Base-by-base conservation (phyloP, 2,797 vertebrate species). In the Acropternis orthonyx region DNA sequence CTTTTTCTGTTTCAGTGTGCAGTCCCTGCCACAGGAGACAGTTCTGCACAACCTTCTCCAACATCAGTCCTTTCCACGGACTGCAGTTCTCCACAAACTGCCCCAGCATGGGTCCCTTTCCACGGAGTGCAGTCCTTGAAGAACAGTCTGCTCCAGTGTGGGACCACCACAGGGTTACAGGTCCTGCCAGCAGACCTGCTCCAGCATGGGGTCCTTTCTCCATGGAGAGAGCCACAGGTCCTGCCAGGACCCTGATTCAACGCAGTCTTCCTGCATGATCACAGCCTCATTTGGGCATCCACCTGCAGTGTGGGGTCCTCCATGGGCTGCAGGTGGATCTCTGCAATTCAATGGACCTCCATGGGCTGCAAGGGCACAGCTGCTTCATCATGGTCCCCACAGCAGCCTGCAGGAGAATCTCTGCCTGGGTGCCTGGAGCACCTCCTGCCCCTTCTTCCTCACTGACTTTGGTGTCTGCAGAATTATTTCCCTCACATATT, bases 301-400 rank as follows among this genome's bases (percentile, higher is more conserved):
- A 19, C 14, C 21, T 34, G 34, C 6, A 11, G 10, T 0, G 0
- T 46, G 22, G 39, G 26, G 10, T 8, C 30, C 69, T 61, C 48
- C 21, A 5, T 6, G 48, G 10, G 17, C 1, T 30, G 17, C 37
- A 39, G 28, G 14, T 23, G 30, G 9, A 12, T 44, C 37, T 51
- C 44, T 80, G 16, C 17, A 14, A 7, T 28, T 14, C 24, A n/a
- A 17, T 34, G n/a, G 5, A 7, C 11, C 39, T 34, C 9, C 2
- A 9, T 5, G 54, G 28, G 44, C 52, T 66, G 37, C 44, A 46
- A 46, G 4, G 24, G 6, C 44, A 58, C n/a, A 12, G 37, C 28
- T 73, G 44, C 20, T 20, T 69, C 75, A 3, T 41, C 41, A 13
- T 19, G 49, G 12, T 5, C 56, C 44, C 34, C 74, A 34, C 28